phyloP scores from a whole-genome alignment of 1,140 invertebrate genomes.

The Bilobella aurantiaca region DNA sequence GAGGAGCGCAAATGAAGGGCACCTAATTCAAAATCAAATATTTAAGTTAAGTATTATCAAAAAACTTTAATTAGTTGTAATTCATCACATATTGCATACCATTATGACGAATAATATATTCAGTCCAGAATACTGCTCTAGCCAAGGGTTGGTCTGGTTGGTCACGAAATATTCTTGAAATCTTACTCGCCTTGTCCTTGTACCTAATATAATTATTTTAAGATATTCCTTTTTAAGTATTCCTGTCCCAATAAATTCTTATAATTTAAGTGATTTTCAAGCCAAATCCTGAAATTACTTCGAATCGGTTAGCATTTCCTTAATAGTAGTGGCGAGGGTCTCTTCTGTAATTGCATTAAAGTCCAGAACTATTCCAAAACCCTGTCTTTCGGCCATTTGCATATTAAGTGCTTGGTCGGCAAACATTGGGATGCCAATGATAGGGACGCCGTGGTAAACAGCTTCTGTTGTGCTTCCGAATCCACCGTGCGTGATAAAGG shows the following conservation, averaged over 20 bases:
- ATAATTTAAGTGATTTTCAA: not conserved
- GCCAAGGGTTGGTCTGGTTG: constrained; percentile 30
- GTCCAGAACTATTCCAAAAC: constrained; percentile 15
- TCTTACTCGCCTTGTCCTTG: constrained; percentile 12
- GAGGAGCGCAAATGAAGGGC: constrained; percentile 31
- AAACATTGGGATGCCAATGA: constrained; percentile 51
- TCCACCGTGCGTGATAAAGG: constrained; percentile 56
- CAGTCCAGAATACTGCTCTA: constrained; percentile 36
- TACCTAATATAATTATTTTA: constrained; percentile 1
- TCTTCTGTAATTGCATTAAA: not conserved
- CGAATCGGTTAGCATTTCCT: not conserved
- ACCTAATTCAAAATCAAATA: constrained; percentile 13
- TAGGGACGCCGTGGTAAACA: constrained; percentile 47
- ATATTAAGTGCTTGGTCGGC: constrained; percentile 48
- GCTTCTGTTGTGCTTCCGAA: constrained; percentile 51
- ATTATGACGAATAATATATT: constrained; percentile 38
- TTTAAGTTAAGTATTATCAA: not conserved
- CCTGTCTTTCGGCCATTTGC: constrained; percentile 1
- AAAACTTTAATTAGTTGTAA: not conserved
- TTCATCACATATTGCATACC: constrained; percentile 21
- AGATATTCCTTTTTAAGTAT: not conserved
- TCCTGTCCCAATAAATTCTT: not conserved
- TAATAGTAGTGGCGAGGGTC: not conserved
- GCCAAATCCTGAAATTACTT: not conserved
- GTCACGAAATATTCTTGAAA: constrained; percentile 22